Evolutionary conservation across 2,888 invertebrate genomes (phyloP), one percentile per base, ranked within the genome.

Genomic region (Leptarthrus brevirostris): DNA sequence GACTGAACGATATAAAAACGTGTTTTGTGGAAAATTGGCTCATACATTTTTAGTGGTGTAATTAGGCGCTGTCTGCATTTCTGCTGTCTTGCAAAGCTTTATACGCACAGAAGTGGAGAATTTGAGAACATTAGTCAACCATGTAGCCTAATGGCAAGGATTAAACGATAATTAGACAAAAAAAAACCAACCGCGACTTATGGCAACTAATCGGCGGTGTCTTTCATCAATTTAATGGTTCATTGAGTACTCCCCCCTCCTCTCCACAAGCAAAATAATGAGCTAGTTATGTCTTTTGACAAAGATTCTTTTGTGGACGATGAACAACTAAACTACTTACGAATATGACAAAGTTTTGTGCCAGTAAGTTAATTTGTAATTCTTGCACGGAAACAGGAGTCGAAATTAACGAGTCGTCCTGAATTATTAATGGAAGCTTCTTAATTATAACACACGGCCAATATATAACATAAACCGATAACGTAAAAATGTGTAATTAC

Each of bases 401-500:
- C 18, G 69, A 69, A 69, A 69, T 69, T 69, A 69, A 69, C 69
- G 69, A 69, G 49, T 52, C 30, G 18, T n/a, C 52, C 34, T 69
- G 69, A 69, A 69, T 52, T 52, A 69, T 69, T 69, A 69, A 69
- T 69, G 69, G 52, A 18, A 16, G 34, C 52, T 69, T 69, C 69
- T 69, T 69, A 69, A 69, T 69, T 69, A 69, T 69, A 69, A 69
- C 52, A 69, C 69, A 69, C 69, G 52, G 52, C 69, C 69, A 30
- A 69, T 69, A 69, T 69, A 40, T 69, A 69, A 69, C 69, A 26
- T 52, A 64, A 73, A 61, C 61, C 61, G 52, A 73, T 73, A 64
- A 64, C 64, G 61, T 52, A 64, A 61, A n/a, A 73, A 64, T 73
- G 61, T 73, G 70, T 69, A 74, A 70, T 47, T 74, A 74, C 30